Percentiles rank a stretch among this genome's conserved stretches.
These are phyloP conservation scores for Hexactinellida sp. DNA, from an alignment of 37 sponge, comb jelly and placozoan genomes.

Conservation along the genomic window DNA sequence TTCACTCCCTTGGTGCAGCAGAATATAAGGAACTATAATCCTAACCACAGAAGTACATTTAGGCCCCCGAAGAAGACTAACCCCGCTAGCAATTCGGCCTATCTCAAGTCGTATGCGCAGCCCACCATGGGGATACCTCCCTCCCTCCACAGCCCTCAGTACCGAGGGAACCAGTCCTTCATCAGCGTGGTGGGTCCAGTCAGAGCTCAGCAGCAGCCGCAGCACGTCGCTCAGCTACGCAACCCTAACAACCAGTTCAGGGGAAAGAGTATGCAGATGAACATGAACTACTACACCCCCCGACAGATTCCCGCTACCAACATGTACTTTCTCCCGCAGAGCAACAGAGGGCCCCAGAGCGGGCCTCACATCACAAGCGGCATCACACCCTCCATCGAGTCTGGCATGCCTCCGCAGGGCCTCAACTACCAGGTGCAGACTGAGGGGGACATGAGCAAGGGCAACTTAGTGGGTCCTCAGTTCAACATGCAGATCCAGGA, in stretches of 20 bases:
- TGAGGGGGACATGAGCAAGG: not conserved
- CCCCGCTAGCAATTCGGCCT: not conserved
- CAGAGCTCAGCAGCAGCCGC: not conserved
- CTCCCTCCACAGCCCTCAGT: not conserved
- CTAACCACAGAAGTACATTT: not conserved
- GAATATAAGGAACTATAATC: not conserved
- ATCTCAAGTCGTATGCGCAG: not conserved
- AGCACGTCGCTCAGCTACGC: not conserved
- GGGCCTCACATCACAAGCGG: not conserved
- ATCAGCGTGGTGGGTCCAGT: conserved; percentile 1
- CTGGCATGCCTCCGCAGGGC: not conserved
- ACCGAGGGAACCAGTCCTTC: not conserved
- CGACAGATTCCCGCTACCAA: not conserved
- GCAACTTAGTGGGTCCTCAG: not conserved
- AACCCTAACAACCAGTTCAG: not conserved
- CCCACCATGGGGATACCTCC: not conserved
- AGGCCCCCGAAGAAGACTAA: not conserved
- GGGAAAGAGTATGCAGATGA: not conserved
- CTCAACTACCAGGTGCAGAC: not conserved
- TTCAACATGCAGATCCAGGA: not conserved
- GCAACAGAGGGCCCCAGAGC: not conserved
- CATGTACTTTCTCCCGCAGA: not conserved
- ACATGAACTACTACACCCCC: not conserved
- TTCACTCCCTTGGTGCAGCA: not conserved
- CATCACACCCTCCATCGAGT: not conserved